phyloP scores from a whole-genome alignment of 2,888 invertebrate species.

The Xylota segnis region DNA sequence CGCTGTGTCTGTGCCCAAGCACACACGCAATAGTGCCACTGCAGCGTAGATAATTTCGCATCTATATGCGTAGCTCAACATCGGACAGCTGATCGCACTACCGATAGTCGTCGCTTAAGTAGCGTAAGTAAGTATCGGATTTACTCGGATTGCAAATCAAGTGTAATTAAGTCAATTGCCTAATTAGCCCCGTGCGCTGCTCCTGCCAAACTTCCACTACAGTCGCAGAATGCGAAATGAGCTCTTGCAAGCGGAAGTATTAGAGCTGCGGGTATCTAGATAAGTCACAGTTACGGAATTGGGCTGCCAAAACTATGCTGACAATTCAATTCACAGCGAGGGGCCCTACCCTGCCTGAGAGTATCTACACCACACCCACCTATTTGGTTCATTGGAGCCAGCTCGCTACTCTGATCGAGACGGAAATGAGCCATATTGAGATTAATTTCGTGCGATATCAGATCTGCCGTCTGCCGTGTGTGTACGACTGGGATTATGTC shows the following conservation, averaged over 20 bases:
- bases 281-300: not conserved
- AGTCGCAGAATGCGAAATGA: constrained; percentile 31
- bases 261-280: constrained; percentile 17
- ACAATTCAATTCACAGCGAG: not conserved
- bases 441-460: constrained; percentile 72
- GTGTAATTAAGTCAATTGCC: constrained; percentile 56
- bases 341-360: constrained; percentile 56
- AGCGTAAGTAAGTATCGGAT: constrained; percentile 51
- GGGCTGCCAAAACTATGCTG: constrained; percentile 24
- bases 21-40: constrained; percentile 47
- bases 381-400: constrained; percentile 63
- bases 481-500: constrained; percentile 58
- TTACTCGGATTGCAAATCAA: constrained; percentile 50
- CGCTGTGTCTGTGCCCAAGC: constrained; percentile 14
- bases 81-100: constrained; percentile 53
- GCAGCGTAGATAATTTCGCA: constrained; percentile 57
- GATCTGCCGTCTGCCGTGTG: constrained; percentile 50
- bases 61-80: constrained; percentile 68
- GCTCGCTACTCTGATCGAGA: constrained; percentile 38
- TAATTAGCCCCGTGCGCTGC: constrained; percentile 57
- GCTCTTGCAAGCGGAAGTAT: constrained; percentile 24
- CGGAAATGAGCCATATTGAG: constrained; percentile 73
- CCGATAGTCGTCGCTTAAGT: constrained; percentile 55
- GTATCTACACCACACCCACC: constrained; percentile 47
- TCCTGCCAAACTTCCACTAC: constrained; percentile 28